Percentiles rank a stretch among this genome's conserved stretches.
Conservation (phyloP, 2,113 vertebrate species). For the Acanthochromis polyacanthus region DNA sequence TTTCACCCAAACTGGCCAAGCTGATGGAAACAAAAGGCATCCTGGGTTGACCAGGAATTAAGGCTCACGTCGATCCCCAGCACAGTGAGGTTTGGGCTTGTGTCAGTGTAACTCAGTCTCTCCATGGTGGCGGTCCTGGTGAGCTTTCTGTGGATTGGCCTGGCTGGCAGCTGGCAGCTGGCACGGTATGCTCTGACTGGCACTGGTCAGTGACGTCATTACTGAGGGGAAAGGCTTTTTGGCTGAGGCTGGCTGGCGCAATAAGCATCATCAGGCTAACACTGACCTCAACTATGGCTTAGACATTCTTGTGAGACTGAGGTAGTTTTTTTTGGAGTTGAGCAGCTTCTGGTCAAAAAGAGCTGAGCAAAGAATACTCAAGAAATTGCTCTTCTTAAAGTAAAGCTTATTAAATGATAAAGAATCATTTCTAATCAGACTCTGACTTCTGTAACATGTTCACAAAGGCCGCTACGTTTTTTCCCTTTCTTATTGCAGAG, state of each 20-base stretch:
- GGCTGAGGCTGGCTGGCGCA: conserved; percentile 73
- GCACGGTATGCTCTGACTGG: conserved; percentile 67
- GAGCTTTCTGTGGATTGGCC: conserved; percentile 50
- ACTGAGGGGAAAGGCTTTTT: conserved; percentile 20
- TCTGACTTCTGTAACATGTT: conserved; percentile 62
- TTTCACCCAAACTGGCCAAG: not conserved
- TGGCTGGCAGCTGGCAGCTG: conserved; percentile 54
- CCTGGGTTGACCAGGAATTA: not conserved
- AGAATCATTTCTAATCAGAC: conserved; percentile 47
- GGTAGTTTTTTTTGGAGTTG: conserved; percentile 83
- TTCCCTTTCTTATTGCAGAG: conserved; percentile 62
- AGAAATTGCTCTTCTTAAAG: conserved; percentile 51
- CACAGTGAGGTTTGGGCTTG: conserved; percentile 41
- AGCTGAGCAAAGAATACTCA: conserved; percentile 9
- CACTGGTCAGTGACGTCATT: conserved; percentile 48
- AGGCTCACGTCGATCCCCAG: not conserved
- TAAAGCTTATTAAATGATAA: conserved; percentile 60
- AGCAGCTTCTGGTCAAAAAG: conserved; percentile 49
- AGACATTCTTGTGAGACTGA: conserved; percentile 72
- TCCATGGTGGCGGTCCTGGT: conserved; percentile 69
- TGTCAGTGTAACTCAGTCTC: conserved; percentile 37
- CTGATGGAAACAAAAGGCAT: not conserved
- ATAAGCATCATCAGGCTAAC: conserved; percentile 67
- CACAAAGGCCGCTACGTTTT: conserved; percentile 70
- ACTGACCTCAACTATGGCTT: conserved; percentile 61